phyloP scores from a whole-genome alignment of 2,888 invertebrate genomes.

The Chouioia cunea region DNA sequence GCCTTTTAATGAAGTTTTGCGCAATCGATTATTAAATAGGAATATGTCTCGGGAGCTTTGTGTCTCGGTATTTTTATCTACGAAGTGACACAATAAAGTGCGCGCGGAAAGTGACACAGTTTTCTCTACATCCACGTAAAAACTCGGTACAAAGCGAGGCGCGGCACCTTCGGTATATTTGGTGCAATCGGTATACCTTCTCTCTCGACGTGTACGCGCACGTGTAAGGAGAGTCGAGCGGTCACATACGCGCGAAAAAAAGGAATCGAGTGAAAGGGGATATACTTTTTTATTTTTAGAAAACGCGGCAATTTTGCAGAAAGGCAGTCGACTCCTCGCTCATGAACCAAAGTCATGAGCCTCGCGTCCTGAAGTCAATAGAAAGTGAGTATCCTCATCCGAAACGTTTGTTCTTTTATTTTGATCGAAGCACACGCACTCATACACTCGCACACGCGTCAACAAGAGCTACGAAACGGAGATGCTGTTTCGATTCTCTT shows the following conservation, averaged over 20 bases:
- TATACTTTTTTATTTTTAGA: constrained; percentile 36
- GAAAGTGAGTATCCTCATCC: no score
- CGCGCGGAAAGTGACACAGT: constrained; percentile 11
- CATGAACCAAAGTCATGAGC: no score
- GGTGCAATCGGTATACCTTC: constrained; percentile 23
- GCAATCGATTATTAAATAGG: background rate
- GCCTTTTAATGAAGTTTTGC: no score
- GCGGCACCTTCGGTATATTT: constrained; percentile 19
- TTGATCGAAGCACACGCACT: background rate
- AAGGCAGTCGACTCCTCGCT: no score
- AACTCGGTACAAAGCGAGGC: background rate
- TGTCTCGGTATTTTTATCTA: constrained; percentile 1
- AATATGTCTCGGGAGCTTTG: background rate
- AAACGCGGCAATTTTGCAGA: constrained; percentile 29
- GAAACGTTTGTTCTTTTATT: no score
- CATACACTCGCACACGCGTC: background rate
- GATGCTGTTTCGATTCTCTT: background rate
- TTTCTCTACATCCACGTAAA: background rate
- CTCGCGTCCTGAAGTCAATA: no score
- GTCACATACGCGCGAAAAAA: background rate
- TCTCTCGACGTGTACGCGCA: background rate
- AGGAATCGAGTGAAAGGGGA: constrained; percentile 24
- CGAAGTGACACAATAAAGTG: constrained; percentile 14
- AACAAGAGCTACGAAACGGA: background rate
- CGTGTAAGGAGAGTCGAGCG: no score